These are phyloP conservation scores for Hirtodrosophila confusa DNA, from an alignment of 2,888 invertebrate species.

Conservation along the genomic window DNA sequence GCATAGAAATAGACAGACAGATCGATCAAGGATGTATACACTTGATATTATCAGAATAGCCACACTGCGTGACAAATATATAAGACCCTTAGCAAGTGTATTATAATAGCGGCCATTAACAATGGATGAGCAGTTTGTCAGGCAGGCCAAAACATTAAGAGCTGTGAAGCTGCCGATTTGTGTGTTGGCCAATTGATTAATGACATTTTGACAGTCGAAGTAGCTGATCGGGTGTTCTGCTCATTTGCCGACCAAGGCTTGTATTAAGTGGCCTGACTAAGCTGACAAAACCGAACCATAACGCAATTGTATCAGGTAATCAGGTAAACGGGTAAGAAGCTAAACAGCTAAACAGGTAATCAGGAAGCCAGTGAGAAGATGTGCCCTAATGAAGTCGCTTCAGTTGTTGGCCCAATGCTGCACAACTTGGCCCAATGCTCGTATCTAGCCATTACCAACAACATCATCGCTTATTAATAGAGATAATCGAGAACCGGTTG, in stretches of 20 bases:
- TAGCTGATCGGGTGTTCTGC: slow-evolving; percentile 28
- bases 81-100: no score
- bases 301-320: slow-evolving; percentile 4
- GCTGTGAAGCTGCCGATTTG: slow-evolving; percentile 12
- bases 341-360: neutral
- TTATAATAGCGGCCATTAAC: neutral
- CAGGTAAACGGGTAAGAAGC: slow-evolving; percentile 13
- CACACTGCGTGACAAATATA: no score
- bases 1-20: no score
- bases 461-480: slow-evolving; percentile 63
- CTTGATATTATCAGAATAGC: no score
- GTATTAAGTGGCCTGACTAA: slow-evolving; percentile 15
- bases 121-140: slow-evolving; percentile 37
- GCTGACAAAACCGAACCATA: slow-evolving; percentile 28
- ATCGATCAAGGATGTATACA: no score
- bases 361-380: slow-evolving; percentile 30
- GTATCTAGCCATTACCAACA: slow-evolving; percentile 22
- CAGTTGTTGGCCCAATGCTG: slow-evolving; percentile 11
- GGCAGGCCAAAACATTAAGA: slow-evolving; percentile 10
- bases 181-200: slow-evolving; percentile 41
- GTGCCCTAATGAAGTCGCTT: slow-evolving; percentile 10
- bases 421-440: slow-evolving; percentile 7
- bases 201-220: slow-evolving; percentile 29
- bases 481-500: slow-evolving; percentile 43
- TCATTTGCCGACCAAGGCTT: slow-evolving; percentile 38